Percentiles rank a stretch among this genome's conserved stretches.
Evolutionary conservation across 2,888 invertebrate species (phyloP).

Genomic region (Monoplex corrugatus): DNA sequence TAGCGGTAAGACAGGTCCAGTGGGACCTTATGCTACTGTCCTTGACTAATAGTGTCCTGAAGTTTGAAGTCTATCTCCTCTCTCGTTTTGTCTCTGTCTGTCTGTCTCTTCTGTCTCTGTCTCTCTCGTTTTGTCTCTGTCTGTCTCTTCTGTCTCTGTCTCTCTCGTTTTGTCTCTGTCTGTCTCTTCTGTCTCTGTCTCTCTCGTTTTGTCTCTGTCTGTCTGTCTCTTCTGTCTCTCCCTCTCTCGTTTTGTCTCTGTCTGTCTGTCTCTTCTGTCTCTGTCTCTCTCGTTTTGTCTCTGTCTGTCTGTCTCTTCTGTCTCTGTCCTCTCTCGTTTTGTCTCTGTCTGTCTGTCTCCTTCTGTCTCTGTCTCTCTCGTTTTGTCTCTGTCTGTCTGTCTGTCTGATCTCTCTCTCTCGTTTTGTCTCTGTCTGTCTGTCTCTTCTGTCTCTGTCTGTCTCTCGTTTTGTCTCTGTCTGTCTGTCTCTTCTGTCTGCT

Average conservation of each 20-base stretch:
- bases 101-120: not conserved
- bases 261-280: not conserved
- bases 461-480: not conserved
- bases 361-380: not conserved
- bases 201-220: not conserved
- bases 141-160: not conserved
- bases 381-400: not conserved
- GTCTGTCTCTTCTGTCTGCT: not conserved
- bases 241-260: not conserved
- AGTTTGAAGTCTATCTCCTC: not conserved
- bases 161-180: not conserved
- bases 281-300: constrained; percentile 11
- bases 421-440: not conserved
- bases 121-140: not conserved
- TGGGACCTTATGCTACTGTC: no score
- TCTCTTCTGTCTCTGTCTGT: not conserved
- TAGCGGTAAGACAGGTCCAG: no score
- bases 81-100: not conserved
- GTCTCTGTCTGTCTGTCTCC: not conserved
- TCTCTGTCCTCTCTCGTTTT: not conserved
- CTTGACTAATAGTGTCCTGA: no score
- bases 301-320: no score
- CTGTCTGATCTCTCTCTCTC: not conserved
- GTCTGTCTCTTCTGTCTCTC: no score
- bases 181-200: constrained; percentile 1